Evolutionary conservation across 2,888 invertebrate species (phyloP), one percentile per base, ranked within the genome.

Genomic region (Cancer borealis): DNA sequence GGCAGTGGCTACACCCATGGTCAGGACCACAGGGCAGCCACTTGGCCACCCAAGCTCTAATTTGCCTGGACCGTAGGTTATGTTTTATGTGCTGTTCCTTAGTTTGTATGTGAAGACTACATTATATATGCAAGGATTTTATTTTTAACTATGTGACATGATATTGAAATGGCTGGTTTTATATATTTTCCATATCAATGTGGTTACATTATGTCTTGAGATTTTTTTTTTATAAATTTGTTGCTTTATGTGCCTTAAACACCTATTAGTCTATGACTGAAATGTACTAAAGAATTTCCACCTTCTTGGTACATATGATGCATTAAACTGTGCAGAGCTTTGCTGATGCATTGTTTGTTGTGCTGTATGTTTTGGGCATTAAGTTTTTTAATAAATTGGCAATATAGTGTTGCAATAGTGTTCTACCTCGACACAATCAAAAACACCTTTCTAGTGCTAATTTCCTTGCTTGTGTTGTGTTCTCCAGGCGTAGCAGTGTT

Each of bases 41-140:
- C 79, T 93, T 39, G 89, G 73, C 8, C 92, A 93, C 26, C 95
- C 93, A 17, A 60, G 39, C 45, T 91, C 95, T 12, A 95, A n/a
- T 66, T 54, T 93, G 17, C 60, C 94, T 47, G 92, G 93, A 90
- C 95, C 94, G 95, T 95, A 90, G 92, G 95, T 94, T 73, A 21
- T 45, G 12, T 8, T 88, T 45, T 45, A 46, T 66, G 0, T 39
- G 6, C 10, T 46, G 4, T 46, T 46, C 6, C 47, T 46, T 46
- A n/a, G 4, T n/a, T 66, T 14, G 21, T 14, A 66, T 17, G 21
- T 66, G n/a, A 21, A 54, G 54, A 14, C 54, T 54, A 14, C 54
- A 54, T 54, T 14, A 54, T 54, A 14, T 8, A 54, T 54, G 54
- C 54, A 54, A 14, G 8, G 54, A 17, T 12, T 66, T 4, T n/a